Conservation (phyloP, 2,888 invertebrate species). For the Lithophane ornitopus region DNA sequence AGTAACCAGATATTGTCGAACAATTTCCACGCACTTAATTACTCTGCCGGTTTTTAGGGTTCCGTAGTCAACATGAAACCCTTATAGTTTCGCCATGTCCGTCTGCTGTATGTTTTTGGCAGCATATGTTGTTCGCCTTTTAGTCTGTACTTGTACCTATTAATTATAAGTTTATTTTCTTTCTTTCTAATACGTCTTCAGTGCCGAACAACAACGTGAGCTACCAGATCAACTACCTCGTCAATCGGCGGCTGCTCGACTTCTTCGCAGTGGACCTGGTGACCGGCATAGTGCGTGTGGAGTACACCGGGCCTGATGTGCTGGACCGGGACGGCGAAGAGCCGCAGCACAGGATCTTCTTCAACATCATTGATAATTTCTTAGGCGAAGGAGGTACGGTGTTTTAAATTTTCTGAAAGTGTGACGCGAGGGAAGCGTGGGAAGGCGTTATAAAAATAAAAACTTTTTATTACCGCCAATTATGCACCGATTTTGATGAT, state of each 20-base stretch:
- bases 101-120: neutral
- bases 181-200: conserved; percentile 49
- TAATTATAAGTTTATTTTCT: neutral
- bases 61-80: too few species aligned
- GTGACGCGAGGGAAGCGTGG: too few species aligned
- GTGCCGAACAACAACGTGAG: conserved; percentile 88
- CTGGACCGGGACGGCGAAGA: conserved; percentile 89
- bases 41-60: too few species aligned
- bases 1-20: neutral
- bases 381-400: conserved; percentile 82
- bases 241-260: conserved; percentile 81
- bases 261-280: conserved; percentile 89
- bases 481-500: too few species aligned
- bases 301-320: conserved; percentile 82
- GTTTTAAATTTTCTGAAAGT: neutral
- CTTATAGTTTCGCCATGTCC: too few species aligned
- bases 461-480: too few species aligned
- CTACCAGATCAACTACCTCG: conserved; percentile 88
- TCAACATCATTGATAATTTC: conserved; percentile 90
- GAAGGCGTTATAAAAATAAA: too few species aligned
- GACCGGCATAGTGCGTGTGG: conserved; percentile 85
- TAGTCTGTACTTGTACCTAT: neutral
- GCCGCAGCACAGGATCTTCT: conserved; percentile 84
- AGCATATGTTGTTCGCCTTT: neutral
- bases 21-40: neutral